Base-by-base conservation (phyloP, 2,888 invertebrate species). In the Cerastis leucographa region DNA sequence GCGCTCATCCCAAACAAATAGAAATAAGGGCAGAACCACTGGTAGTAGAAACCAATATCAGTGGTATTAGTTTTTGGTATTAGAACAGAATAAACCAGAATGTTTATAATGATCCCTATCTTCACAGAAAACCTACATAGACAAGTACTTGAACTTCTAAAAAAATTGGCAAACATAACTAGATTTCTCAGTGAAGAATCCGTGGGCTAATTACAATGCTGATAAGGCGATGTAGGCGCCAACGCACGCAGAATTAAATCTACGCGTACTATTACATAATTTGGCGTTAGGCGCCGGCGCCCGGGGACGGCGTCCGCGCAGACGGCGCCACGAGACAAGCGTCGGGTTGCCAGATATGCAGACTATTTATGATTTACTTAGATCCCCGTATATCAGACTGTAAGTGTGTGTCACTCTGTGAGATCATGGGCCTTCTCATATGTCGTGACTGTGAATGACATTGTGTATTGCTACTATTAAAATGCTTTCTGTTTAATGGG, bases 201-300 rank as follows among this genome's bases (percentile, higher is more conserved):
- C 51, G 76, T 76, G 66, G 59, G 66, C 75, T 81, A 85, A 83
- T 84, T 85, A 81, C 68, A 80, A 81, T 78, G 79, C 76, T 83
- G 85, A 85, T 84, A 82, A 82, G 81, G 76, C 78, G 69, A 78
- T 81, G 73, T 87, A 81, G 85, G 83, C 87, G 84, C 88, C 81
- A 80, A 78, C 80, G 81, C 75, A 73, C 46, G 69, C 77, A 71
- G 84, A 88, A 83, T 85, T 78, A 83, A 85, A 85, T 85, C 81
- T 82, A 74, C 66, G 78, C 83, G 76, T 85, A 80, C 81, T 84
- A 87, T 91, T 90, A 88, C 88, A 89, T 91, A 90, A 91, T 89
- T 89, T 88, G 86, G 84, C 78, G 83, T 71, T 78, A 85, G 89
- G 89, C 90, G 91, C 87, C 90, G 83, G 85, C 87, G 85, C 85